A percentile compares a stretch with the other conserved stretches of the same genome.
These are phyloP conservation scores for Copsychus sechellarum DNA, from an alignment of 2,113 vertebrate species.

Conservation along the genomic window DNA sequence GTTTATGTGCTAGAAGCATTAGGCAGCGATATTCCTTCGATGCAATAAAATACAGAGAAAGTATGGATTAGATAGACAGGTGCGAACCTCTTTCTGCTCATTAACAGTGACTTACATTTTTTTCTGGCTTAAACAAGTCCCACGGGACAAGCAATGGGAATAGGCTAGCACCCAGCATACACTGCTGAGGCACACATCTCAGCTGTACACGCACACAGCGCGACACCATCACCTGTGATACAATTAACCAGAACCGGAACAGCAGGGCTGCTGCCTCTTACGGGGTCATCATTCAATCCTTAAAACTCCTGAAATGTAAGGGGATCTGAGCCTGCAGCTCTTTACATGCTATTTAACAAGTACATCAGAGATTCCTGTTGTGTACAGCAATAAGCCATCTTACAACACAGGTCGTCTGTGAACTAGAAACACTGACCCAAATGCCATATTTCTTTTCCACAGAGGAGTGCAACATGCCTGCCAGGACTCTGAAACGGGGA, in stretches of 20 bases:
- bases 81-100: background rate
- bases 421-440: slow-evolving; percentile 7
- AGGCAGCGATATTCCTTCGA: background rate
- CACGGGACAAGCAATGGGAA: background rate
- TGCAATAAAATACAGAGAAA: background rate
- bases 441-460: background rate
- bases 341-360: background rate
- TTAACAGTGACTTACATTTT: background rate
- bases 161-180: background rate
- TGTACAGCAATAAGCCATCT: background rate
- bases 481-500: background rate
- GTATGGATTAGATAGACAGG: background rate
- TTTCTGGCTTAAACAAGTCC: background rate
- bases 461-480: background rate
- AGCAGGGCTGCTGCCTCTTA: background rate
- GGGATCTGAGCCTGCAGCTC: background rate
- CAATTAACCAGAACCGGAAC: background rate
- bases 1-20: background rate
- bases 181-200: background rate
- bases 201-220: background rate
- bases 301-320: background rate
- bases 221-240: background rate
- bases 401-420: background rate
- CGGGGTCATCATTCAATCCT: background rate
- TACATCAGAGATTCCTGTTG: background rate